A percentile compares a stretch with the other conserved stretches of the same genome.
These are phyloP conservation scores for Tinamus major DNA, from an alignment of 2,797 vertebrate genomes.

Conservation along the genomic window DNA sequence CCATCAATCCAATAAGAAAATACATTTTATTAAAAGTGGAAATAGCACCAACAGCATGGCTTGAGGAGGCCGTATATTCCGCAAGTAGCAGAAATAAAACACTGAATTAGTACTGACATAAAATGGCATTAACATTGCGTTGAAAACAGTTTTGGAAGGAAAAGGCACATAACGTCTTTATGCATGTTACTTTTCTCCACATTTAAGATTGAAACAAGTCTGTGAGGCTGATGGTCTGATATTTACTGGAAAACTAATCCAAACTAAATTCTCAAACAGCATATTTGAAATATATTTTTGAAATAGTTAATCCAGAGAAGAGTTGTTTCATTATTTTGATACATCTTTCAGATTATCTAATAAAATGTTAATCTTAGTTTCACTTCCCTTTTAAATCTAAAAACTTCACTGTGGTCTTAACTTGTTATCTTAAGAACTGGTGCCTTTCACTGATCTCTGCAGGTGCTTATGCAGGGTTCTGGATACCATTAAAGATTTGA, in stretches of 20 bases:
- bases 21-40: background rate
- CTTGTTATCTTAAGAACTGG: conserved; percentile 26
- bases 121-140: background rate
- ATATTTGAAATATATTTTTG: background rate
- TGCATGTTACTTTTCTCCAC: background rate
- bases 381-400: conserved; percentile 40
- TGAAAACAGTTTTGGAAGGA: background rate
- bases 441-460: conserved; percentile 68
- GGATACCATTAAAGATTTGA: conserved; percentile 32
- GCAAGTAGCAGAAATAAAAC: background rate
- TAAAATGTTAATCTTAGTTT: background rate
- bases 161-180: fast-evolving
- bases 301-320: background rate
- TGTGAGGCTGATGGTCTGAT: background rate
- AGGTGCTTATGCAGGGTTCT: conserved; percentile 36
- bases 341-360: conserved; percentile 5
- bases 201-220: background rate
- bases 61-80: background rate
- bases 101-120: background rate
- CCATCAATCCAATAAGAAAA: background rate
- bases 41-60: fast-evolving
- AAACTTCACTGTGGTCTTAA: conserved; percentile 35
- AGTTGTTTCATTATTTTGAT: background rate
- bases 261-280: background rate
- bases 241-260: background rate